Evolutionary conservation across 2,888 invertebrate species (phyloP).

Genomic region (Limnephilus auricula): DNA sequence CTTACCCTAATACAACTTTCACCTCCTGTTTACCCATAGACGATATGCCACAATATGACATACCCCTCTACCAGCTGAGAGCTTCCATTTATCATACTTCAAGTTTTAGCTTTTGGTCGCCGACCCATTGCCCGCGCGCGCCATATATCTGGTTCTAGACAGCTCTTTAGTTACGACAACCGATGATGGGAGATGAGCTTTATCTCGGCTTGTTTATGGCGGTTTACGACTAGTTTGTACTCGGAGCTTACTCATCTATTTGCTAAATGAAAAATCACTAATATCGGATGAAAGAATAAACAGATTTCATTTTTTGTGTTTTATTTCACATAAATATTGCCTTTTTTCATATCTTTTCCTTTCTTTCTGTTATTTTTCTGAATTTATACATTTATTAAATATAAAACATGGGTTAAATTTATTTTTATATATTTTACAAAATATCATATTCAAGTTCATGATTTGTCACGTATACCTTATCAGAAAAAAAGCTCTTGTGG

Average conservation of each 20-base stretch:
- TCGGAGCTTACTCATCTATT: background rate
- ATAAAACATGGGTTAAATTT: no score
- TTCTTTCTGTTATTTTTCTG: no score
- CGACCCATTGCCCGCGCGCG: constrained; percentile 4
- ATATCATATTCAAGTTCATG: no score
- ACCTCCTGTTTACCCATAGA: background rate
- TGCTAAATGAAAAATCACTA: background rate
- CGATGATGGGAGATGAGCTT: background rate
- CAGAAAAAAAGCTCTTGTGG: no score
- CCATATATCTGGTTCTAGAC: constrained; percentile 10
- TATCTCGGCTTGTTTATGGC: constrained; percentile 32
- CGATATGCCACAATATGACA: background rate
- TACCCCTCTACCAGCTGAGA: background rate
- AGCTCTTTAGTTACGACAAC: constrained; percentile 10
- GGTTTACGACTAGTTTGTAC: background rate
- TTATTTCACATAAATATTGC: no score
- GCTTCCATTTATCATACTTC: constrained; percentile 35
- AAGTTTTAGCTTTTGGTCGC: background rate
- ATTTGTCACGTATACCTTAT: no score
- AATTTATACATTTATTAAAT: no score
- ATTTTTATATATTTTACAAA: no score
- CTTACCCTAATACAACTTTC: background rate
- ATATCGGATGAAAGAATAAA: no score
- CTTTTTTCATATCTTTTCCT: background rate
- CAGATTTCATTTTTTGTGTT: no score